Percentiles rank a stretch among this genome's conserved stretches.
Conservation (phyloP, 2,113 vertebrate species). For the Micronisus gabar region DNA sequence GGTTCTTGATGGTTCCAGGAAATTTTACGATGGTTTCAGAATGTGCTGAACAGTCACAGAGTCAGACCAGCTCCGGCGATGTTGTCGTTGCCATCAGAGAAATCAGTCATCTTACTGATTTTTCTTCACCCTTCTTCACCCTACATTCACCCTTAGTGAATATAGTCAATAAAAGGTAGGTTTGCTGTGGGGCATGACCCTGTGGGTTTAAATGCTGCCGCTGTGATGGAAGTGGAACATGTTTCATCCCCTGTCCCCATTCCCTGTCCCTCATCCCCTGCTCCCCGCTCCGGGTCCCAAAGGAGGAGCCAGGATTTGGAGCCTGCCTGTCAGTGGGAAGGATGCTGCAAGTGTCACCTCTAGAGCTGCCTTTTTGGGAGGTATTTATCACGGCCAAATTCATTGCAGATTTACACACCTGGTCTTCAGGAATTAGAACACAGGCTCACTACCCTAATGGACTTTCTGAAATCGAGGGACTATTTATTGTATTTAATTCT, state of each 20-base stretch:
- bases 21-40: neutral
- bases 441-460: neutral
- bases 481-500: neutral
- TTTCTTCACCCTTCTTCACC: neutral
- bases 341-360: neutral
- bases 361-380: neutral
- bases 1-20: neutral
- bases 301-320: neutral
- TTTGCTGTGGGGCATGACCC: neutral
- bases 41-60: too few relatives aligned
- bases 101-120: neutral
- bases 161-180: neutral
- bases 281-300: accelerated
- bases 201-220: neutral
- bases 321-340: neutral
- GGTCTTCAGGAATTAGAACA: neutral
- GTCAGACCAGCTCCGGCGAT: neutral
- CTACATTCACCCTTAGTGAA: too few relatives aligned
- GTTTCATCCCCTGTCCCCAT: neutral
- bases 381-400: neutral
- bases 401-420: neutral
- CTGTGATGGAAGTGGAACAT: neutral
- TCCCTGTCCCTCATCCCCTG: neutral
- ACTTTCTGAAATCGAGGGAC: neutral
- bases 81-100: neutral